Percentiles rank a stretch among this genome's conserved stretches.
phyloP scores from a whole-genome alignment of 1,140 invertebrate species.

The Lineus longissimus region DNA sequence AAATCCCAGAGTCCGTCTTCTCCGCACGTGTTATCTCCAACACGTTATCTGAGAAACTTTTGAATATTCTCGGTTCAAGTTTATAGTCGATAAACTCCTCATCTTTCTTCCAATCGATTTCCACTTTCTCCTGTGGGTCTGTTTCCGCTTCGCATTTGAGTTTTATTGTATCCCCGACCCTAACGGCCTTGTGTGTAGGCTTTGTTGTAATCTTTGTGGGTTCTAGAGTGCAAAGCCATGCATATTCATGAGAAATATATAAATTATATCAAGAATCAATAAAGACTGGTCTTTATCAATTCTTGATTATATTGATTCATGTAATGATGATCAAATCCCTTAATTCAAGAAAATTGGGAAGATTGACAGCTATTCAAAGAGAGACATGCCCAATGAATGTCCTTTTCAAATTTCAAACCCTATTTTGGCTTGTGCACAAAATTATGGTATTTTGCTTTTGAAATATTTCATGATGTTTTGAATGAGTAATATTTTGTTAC shows the following conservation, averaged over 20 bases:
- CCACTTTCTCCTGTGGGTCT: not conserved
- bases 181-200: not conserved
- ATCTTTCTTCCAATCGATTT: not conserved
- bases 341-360: no score
- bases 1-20: conserved; percentile 89
- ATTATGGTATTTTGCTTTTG: no score
- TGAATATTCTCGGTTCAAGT: conserved; percentile 63
- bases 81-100: conserved; percentile 65
- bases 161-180: not conserved
- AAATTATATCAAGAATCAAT: no score
- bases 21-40: conserved; percentile 89
- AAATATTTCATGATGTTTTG: no score
- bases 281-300: no score
- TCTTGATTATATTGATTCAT: no score
- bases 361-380: no score
- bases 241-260: not conserved
- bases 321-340: no score
- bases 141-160: not conserved
- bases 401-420: no score
- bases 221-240: not conserved
- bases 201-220: not conserved
- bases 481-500: no score
- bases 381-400: no score
- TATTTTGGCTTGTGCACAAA: no score
- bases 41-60: conserved; percentile 74